A percentile compares a stretch with the other conserved stretches of the same genome.
Evolutionary conservation across 2,888 invertebrate genomes (phyloP).

Genomic region (Scaptomyza polygonia): DNA sequence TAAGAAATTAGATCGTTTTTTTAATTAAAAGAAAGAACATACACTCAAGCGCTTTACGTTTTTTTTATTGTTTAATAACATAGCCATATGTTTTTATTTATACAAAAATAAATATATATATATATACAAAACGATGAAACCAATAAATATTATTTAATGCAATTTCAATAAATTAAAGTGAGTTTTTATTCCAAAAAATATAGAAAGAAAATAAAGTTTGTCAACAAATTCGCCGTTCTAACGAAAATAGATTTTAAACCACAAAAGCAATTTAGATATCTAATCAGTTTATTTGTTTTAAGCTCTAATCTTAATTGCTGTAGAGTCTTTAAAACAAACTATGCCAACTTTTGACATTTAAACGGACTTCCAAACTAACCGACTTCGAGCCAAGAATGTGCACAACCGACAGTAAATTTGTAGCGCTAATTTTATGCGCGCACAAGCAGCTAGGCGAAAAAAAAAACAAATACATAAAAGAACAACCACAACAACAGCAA

Average conservation of each 20-base stretch:
- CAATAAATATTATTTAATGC: conserved; percentile 79
- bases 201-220: too few species aligned
- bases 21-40: conserved; percentile 23
- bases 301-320: conserved; percentile 3
- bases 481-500: conserved; percentile 9
- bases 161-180: conserved; percentile 47
- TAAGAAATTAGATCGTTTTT: conserved; percentile 31
- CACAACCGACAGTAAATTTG: conserved; percentile 58
- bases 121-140: conserved; percentile 60
- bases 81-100: conserved; percentile 44
- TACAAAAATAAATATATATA: conserved; percentile 42
- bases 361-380: conserved; percentile 19
- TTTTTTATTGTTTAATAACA: conserved; percentile 21
- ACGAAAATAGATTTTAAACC: too few species aligned
- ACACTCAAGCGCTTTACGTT: conserved; percentile 30
- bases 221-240: too few species aligned
- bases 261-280: neutral
- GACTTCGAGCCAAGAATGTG: conserved; percentile 50
- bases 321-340: conserved; percentile 30
- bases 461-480: conserved; percentile 10
- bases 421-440: conserved; percentile 66
- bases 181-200: neutral
- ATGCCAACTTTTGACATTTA: conserved; percentile 55
- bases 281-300: neutral
- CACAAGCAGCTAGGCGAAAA: conserved; percentile 35